Evolutionary conservation across 2,888 invertebrate species (phyloP).

Genomic region (Patella ulyssiponensis): DNA sequence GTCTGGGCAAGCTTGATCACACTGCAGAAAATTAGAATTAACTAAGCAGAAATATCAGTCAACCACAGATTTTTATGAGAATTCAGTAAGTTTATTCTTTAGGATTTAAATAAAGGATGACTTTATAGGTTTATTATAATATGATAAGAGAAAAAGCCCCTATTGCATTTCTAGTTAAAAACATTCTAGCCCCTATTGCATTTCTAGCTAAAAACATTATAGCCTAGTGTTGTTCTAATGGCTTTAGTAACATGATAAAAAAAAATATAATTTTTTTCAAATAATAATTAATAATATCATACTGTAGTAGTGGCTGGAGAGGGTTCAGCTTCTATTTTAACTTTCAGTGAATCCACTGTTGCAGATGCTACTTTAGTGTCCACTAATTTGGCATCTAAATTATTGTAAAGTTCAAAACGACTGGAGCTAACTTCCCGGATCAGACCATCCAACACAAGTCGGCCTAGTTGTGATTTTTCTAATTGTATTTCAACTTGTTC

Average conservation of each 20-base stretch:
- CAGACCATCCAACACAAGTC: conserved; percentile 84
- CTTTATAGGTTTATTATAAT: too few species aligned
- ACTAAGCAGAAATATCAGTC: too few species aligned
- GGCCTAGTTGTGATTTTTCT: conserved; percentile 84
- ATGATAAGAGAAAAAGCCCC: too few species aligned
- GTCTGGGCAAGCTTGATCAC: too few species aligned
- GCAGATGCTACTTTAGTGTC: conserved; percentile 26
- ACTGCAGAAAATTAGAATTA: too few species aligned
- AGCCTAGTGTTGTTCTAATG: not conserved
- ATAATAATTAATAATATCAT: not conserved
- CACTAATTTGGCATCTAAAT: conserved; percentile 42
- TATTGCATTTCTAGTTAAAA: too few species aligned
- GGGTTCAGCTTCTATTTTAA: conserved; percentile 38
- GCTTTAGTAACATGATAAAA: not conserved
- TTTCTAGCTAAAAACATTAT: too few species aligned
- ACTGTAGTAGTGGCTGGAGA: conserved; percentile 55
- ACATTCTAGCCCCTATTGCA: too few species aligned
- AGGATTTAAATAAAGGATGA: too few species aligned
- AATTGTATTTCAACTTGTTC: conserved; percentile 86
- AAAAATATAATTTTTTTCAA: too few species aligned
- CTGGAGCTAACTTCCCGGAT: conserved; percentile 66
- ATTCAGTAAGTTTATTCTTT: too few species aligned
- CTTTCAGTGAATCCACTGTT: conserved; percentile 24
- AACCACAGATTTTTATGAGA: too few species aligned
- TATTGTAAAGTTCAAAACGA: conserved; percentile 57